A percentile compares a stretch with the other conserved stretches of the same genome.
Conservation (phyloP, 2,113 vertebrate species). For the Uria lomvia region DNA sequence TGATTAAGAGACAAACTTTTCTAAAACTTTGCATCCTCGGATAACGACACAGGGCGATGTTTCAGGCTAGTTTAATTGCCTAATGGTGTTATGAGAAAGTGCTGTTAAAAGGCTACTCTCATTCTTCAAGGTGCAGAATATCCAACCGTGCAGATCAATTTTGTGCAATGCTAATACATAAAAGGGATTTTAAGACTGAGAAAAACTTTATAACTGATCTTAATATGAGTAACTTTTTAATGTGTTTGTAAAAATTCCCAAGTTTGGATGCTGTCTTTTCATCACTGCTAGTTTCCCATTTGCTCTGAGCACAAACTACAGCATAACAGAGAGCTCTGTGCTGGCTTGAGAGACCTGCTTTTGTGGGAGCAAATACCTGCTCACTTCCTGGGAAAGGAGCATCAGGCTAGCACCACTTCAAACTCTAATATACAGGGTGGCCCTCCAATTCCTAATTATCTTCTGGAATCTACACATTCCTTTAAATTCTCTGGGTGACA, state of each 20-base stretch:
- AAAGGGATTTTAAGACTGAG: constrained; percentile 35
- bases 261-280: not conserved
- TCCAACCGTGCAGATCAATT: not conserved
- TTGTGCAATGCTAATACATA: constrained; percentile 8
- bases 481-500: not conserved
- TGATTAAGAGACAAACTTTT: not conserved
- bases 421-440: not conserved
- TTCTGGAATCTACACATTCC: not conserved
- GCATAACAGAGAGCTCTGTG: not conserved
- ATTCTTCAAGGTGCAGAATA: not conserved
- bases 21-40: not conserved
- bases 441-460: not conserved
- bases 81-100: not conserved
- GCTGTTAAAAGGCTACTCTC: not conserved
- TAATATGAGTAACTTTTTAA: not conserved
- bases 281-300: not conserved
- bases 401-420: not conserved
- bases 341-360: not conserved
- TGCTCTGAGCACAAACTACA: not conserved
- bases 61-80: not conserved
- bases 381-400: not conserved
- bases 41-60: not conserved
- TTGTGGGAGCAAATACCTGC: not conserved
- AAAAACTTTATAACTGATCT: not conserved
- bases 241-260: not conserved